Evolutionary conservation across 2,797 vertebrate species (phyloP).

Genomic region (Gymnothorax javanicus): DNA sequence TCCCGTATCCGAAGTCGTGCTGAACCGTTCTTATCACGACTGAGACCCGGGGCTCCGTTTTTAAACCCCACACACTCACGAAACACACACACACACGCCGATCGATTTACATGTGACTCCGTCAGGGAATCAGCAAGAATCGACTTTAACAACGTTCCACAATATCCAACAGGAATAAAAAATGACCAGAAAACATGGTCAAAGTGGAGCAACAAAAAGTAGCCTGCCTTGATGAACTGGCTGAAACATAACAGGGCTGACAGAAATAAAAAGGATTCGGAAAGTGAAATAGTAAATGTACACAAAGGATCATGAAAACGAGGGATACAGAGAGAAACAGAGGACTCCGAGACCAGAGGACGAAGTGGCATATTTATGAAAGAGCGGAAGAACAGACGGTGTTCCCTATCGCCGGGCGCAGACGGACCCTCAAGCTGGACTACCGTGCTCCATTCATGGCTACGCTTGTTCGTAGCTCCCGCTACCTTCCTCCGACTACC

Average conservation of each 20-base stretch:
- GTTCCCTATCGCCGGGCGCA: constrained; percentile 62
- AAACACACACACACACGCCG: constrained; percentile 61
- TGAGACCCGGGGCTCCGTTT: constrained; percentile 74
- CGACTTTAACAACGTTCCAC: constrained; percentile 66
- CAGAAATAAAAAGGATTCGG: constrained; percentile 64
- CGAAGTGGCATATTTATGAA: constrained; percentile 59
- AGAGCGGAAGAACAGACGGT: constrained; percentile 52
- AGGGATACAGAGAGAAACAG: constrained; percentile 54
- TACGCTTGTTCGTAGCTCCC: constrained; percentile 70
- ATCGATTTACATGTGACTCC: constrained; percentile 80
- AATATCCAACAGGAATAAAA: constrained; percentile 65
- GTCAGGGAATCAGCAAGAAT: constrained; percentile 74
- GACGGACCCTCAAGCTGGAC: constrained; percentile 78
- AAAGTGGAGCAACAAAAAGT: constrained; percentile 71
- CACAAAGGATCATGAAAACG: constrained; percentile 65
- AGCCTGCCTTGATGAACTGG: constrained; percentile 55
- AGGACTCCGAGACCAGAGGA: constrained; percentile 54
- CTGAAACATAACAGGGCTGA: constrained; percentile 69
- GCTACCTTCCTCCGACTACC: constrained; percentile 65
- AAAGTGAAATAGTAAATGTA: constrained; percentile 63
- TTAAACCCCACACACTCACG: constrained; percentile 52
- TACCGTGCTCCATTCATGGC: constrained; percentile 72
- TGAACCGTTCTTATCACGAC: constrained; percentile 73
- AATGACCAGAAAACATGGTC: constrained; percentile 67
- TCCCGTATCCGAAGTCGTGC: constrained; percentile 64